Base-by-base conservation (phyloP, 2,888 invertebrate species). In the Tetragnatha montana region DNA sequence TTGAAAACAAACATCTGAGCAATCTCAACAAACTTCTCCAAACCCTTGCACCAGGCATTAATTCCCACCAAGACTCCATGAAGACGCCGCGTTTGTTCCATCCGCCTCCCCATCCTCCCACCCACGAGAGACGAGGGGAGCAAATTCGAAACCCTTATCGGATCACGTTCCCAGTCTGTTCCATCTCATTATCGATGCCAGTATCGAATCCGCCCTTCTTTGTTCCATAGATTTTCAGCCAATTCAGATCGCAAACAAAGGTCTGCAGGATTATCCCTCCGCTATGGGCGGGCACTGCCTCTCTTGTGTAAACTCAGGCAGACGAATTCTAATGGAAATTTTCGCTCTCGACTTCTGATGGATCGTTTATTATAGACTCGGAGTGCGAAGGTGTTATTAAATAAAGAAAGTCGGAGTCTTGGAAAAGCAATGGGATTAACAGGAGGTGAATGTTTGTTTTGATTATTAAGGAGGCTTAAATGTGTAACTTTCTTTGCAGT, bases 181-280 rank as follows among this genome's bases (percentile, higher is more conserved):
- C 86, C 73, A 86, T 86, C 86, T 86, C 86, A 86, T 86, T 86
- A 86, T 86, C 80, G 73, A 86, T 86, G 86, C 73, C 35, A n/a
- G 74, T 86, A 86, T 80, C 73, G 86, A 86, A 86, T 80, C 35
- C 49, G 14, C 73, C 73, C 47, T 80, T 51, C 80, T 86, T 86
- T 86, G 86, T 86, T 81, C 51, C 74, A 68, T 47, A 73, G n/a
- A 80, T 68, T 60, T 80, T 86, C 73, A 80, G 80, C 73, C 80
- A 80, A 86, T 80, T 73, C 79, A 74, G 60, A n/a, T 21, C 47
- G 19, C 21, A 79, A 79, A 60, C 19, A 79, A 60, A 60, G 60
- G 60, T 17, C 60, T 4, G 10, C 12, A 0, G 60, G 17, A 60
- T 60, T 60, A 60, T 81, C 74, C 74, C 8, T 81, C n/a, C 19